Base-by-base conservation (phyloP, 1,140 invertebrate genomes). In the Atopsyche davidsoni region DNA sequence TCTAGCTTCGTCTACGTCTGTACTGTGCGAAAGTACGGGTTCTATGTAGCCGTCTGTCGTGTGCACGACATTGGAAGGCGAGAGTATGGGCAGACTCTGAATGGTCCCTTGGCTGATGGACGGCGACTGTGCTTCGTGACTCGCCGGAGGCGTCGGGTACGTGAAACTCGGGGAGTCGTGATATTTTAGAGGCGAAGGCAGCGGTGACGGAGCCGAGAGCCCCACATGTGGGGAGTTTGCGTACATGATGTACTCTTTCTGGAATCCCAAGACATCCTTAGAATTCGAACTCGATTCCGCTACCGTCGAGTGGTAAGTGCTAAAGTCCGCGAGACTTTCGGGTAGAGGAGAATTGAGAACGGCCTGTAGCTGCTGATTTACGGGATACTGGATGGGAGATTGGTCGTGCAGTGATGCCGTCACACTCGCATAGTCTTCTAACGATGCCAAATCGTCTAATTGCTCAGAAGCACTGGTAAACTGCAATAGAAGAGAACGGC, bases 101-200 rank as follows among this genome's bases (percentile, higher is more conserved):
- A 56, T 21, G 1, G 64, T 59, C 35, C 64, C 67, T 47, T 72
- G 72, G 19, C 66, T 65, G 46, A 76, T 73, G 11, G 57, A 58
- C 4, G 80, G 80, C 50, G 79, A 81, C 53, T 81, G 77, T 13
- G 85, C 86, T 67, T 89, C 87, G 57, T 89, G 86, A 57, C 86
- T 89, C 0, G 86, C 86, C 11, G 86, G 86, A 39, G 87, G 86
- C 2, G 87, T 89, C 7, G 87, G 86, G 66, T 90, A 90, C 7
- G 86, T 82, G 55, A 86, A 80, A 48, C 79, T 82, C 13, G 80
- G 80, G 16, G 55, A 58, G 42, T 58, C 55, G 25, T 58, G 55
- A 32, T 58, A 54, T 36, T 53, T 58, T 3, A 83, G 57, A 0
- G 82, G 82, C n/a, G 86, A 88, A 7, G 83, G 78, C 45, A 85